Base-by-base conservation (phyloP, 2,888 invertebrate genomes). In the Tuta absoluta region DNA sequence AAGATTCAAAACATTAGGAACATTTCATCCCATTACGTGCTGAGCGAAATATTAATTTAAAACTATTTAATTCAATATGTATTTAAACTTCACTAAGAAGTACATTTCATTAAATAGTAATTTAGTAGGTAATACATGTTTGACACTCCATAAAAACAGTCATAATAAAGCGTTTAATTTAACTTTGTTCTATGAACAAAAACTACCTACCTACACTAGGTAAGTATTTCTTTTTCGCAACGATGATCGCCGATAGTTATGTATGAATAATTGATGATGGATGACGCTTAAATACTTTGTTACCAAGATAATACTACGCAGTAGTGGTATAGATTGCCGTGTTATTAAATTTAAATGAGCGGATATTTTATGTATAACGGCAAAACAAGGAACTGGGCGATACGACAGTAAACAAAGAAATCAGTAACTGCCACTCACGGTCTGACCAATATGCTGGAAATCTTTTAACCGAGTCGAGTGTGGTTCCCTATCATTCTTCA, bases 31-130 rank as follows among this genome's bases (percentile, higher is more conserved):
- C 11, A 24, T 61, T 14, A 24, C 48, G 49, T 61, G 61, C 61
- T 61, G 11, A 41, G 61, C 61, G 61, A 61, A 61, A n/a, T 38
- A 17, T 58, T 38, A 33, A 8, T 33, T 33, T 33, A n/a, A n/a
- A n/a, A n/a, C n/a, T n/a, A n/a, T n/a, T n/a, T n/a, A n/a, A n/a
- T n/a, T n/a, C n/a, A n/a, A n/a, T n/a, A n/a, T n/a, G n/a, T n/a
- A n/a, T n/a, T n/a, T n/a, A n/a, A n/a, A n/a, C n/a, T n/a, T n/a
- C n/a, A n/a, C n/a, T n/a, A n/a, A n/a, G n/a, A n/a, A n/a, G n/a
- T n/a, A n/a, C n/a, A n/a, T n/a, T n/a, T n/a, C n/a, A n/a, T n/a
- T n/a, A n/a, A n/a, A n/a, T n/a, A n/a, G n/a, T n/a, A n/a, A n/a
- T n/a, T n/a, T n/a, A n/a, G n/a, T 28, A 28, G 5, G 28, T 28